These are phyloP conservation scores for Orthosia cruda DNA, from an alignment of 2,888 invertebrate genomes.

Conservation along the genomic window DNA sequence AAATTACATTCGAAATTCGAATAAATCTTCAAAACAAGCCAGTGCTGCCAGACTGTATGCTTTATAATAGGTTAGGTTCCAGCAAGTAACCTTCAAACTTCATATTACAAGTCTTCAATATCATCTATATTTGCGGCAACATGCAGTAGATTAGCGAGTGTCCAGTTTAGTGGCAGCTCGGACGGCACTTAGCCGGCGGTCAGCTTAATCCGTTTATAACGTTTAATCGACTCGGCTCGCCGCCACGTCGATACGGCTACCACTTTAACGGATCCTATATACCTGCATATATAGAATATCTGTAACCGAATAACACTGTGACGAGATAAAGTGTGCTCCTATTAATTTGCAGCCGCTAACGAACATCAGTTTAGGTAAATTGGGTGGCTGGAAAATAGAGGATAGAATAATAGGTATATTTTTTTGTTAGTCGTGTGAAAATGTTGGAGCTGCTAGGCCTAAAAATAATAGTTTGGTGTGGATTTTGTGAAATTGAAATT, in stretches of 20 bases:
- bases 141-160: slow-evolving; percentile 74
- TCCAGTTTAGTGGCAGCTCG: slow-evolving; percentile 77
- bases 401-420: slow-evolving; percentile 1
- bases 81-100: too few species aligned
- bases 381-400: slow-evolving; percentile 26
- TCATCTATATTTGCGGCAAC: slow-evolving; percentile 49
- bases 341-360: slow-evolving; percentile 55
- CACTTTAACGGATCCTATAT: slow-evolving; percentile 64
- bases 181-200: slow-evolving; percentile 85
- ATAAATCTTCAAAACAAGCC: too few species aligned
- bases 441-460: background rate
- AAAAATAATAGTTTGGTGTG: background rate
- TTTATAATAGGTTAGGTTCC: too few species aligned
- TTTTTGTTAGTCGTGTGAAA: background rate
- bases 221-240: slow-evolving; percentile 85
- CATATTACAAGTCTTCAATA: slow-evolving; percentile 11
- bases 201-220: slow-evolving; percentile 87
- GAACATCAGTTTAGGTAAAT: slow-evolving; percentile 39
- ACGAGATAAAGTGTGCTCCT: slow-evolving; percentile 56
- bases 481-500: background rate
- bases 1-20: too few species aligned
- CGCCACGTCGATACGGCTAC: slow-evolving; percentile 79
- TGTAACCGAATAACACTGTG: slow-evolving; percentile 59
- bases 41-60: too few species aligned
- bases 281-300: slow-evolving; percentile 65